phyloP scores from a whole-genome alignment of 2,888 invertebrate genomes.

The Heteromurus nitidus region DNA sequence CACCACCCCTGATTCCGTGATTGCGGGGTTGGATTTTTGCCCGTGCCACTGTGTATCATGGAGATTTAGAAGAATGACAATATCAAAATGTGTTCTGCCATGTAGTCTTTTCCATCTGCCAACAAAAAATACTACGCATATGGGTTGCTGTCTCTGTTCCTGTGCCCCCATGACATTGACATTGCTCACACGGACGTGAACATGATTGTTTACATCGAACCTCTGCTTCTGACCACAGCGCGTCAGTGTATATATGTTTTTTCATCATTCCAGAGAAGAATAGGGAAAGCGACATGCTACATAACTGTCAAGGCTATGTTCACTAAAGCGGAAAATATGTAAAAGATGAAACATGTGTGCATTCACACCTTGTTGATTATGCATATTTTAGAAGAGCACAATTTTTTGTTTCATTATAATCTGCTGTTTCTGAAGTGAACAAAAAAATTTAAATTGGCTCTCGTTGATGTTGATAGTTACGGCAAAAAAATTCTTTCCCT shows the following conservation, averaged over 20 bases:
- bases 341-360: too few relatives aligned
- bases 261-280: background rate
- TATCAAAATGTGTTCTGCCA: too few relatives aligned
- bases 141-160: too few relatives aligned
- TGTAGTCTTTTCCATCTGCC: background rate
- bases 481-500: constrained; percentile 6
- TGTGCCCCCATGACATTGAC: constrained; percentile 4
- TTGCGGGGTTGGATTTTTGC: too few relatives aligned
- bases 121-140: too few relatives aligned
- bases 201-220: background rate
- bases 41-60: too few relatives aligned
- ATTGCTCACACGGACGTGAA: constrained; percentile 1
- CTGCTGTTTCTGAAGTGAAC: too few relatives aligned
- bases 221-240: background rate
- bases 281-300: background rate
- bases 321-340: background rate
- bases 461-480: constrained; percentile 26
- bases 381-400: constrained; percentile 6
- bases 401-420: background rate
- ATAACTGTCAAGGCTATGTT: constrained; percentile 1
- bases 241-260: background rate
- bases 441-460: constrained; percentile 22
- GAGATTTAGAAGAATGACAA: too few relatives aligned
- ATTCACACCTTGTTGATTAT: background rate
- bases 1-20: too few relatives aligned